These are phyloP conservation scores for Phytoseiulus persimilis DNA, from an alignment of 2,888 invertebrate species.

Conservation along the genomic window DNA sequence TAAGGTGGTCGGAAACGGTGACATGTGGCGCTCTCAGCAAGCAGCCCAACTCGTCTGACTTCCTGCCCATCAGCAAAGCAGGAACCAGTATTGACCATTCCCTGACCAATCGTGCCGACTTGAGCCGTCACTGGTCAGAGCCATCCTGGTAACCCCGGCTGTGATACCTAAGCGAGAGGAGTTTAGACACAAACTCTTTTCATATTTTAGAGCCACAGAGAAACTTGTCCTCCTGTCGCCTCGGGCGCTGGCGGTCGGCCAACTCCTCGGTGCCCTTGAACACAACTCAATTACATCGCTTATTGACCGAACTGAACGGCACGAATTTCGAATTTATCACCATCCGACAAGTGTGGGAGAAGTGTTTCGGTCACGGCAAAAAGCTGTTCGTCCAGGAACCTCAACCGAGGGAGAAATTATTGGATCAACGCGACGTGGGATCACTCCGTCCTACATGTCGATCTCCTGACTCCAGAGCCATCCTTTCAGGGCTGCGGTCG, in stretches of 20 bases:
- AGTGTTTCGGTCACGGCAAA: background rate
- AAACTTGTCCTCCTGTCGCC: background rate
- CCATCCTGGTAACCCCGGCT: no score
- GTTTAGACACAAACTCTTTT: background rate
- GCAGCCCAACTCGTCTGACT: background rate
- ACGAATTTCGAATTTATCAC: background rate
- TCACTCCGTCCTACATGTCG: background rate
- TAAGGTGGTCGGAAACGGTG: background rate
- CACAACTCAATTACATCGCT: background rate
- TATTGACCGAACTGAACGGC: background rate
- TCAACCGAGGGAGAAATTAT: background rate
- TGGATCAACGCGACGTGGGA: background rate
- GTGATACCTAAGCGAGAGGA: no score
- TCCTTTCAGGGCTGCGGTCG: background rate
- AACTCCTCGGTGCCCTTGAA: background rate
- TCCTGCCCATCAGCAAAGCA: background rate
- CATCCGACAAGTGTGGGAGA: background rate
- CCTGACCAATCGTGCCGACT: background rate
- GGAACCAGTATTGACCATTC: background rate
- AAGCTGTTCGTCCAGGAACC: no score
- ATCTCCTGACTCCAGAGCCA: no score
- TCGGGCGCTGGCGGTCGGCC: background rate
- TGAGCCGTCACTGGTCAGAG: background rate
- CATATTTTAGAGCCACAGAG: background rate
- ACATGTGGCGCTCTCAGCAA: background rate